Evolutionary conservation across 92 coral and sea anemone species (phyloP), one percentile per base, ranked within the genome.

Genomic region (Anthopleura xanthogrammica): DNA sequence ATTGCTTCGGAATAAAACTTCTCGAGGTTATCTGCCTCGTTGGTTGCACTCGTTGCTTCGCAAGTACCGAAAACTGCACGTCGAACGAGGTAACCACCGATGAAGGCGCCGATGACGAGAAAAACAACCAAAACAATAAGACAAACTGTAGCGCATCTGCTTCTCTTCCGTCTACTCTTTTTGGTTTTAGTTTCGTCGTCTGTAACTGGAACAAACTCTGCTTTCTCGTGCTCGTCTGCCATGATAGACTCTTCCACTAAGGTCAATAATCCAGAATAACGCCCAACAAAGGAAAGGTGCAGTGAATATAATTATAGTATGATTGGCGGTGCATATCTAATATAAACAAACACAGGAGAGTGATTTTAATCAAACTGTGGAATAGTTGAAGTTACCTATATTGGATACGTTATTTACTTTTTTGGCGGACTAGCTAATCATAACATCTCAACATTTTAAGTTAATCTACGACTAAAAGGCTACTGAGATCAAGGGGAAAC

Each of bases 11-110:
- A 56, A 56, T 84, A 85, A 5, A 78, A 29, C 22, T 70, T 65
- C 83, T 77, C 83, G 12, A 46, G 14, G 42, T 60, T 16, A 8
- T 71, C 79, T 72, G 13, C 17, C 56, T 55, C 81, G 9, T 29
- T 73, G 20, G 29, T 39, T 14, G n/a, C 55, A 52, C 54, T 60
- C 7, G 16, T 2, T 3, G 80, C 3, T 54, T 83, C 22, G 86
- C 86, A 83, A 16, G 16, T 54, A 16, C 52, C 40, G 14, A 29
- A 46, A 75, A 82, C n/a, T 11, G 46, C 74, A 10, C 85, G 84
- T 39, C 88, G 79, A 12, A 85, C 85, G 19, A 85, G 80, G 23
- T 79, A 85, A 12, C 88, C 88, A 46, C 79, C 85, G 39, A 78
- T 39, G 29, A 80, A 79, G 20, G 85, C 88, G 24, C 29, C 80